These are phyloP conservation scores for Anoura caudifer DNA, from an alignment of 2,113 vertebrate genomes.

Conservation along the genomic window DNA sequence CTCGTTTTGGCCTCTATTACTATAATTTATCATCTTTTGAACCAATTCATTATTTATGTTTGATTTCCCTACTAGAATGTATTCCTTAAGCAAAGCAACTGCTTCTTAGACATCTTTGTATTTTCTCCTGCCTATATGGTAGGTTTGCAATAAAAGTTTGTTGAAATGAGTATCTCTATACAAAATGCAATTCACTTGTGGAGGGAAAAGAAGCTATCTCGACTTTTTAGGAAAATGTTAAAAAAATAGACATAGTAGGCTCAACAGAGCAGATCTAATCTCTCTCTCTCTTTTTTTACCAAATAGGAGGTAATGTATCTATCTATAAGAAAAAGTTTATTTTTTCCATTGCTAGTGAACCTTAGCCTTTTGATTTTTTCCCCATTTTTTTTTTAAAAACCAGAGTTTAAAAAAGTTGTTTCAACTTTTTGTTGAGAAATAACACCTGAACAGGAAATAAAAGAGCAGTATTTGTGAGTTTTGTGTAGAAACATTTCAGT, in stretches of 20 bases:
- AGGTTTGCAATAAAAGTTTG: neutral
- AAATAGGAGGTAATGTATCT: neutral
- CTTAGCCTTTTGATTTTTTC: neutral
- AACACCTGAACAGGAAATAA: constrained; percentile 7
- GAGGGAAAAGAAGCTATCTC: neutral
- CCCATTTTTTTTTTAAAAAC: neutral
- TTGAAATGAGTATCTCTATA: constrained; percentile 7
- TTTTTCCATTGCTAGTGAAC: neutral
- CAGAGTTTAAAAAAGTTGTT: neutral
- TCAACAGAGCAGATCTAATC: neutral
- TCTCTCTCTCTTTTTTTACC: neutral
- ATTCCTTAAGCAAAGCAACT: neutral
- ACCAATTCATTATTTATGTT: neutral
- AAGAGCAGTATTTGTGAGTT: neutral
- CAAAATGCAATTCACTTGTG: neutral
- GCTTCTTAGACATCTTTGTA: neutral
- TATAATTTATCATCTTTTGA: constrained; percentile 3
- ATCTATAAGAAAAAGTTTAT: constrained; percentile 9
- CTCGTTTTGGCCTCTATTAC: neutral
- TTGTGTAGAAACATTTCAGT: constrained; percentile 45
- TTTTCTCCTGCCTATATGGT: neutral
- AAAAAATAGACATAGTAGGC: neutral
- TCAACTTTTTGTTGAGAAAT: constrained; percentile 18
- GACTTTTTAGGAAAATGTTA: neutral
- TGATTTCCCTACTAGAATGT: neutral